Evolutionary conservation across 2,888 invertebrate species (phyloP).

Genomic region (Syrista parreyssii): DNA sequence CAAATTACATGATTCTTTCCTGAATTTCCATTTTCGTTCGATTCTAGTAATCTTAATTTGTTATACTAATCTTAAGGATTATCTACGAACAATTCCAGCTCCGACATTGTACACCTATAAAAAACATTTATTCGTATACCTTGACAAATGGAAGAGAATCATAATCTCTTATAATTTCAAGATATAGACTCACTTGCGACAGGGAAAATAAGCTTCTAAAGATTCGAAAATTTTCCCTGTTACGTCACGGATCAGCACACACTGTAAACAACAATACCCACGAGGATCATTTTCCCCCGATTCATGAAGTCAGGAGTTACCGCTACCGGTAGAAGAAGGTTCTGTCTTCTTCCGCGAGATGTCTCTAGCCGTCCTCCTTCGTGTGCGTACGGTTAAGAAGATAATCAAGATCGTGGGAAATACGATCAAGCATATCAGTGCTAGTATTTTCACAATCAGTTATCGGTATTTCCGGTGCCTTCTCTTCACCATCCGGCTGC

Average conservation of each 20-base stretch:
- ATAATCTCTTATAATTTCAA: slow-evolving; percentile 19
- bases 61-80: not conserved
- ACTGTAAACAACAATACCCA: not conserved
- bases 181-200: not conserved
- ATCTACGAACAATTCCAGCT: not conserved
- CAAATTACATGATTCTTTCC: not conserved
- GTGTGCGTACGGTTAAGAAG: slow-evolving; percentile 76
- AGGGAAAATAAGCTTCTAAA: not conserved
- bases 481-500: slow-evolving; percentile 57
- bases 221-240: not conserved
- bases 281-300: too few relatives aligned
- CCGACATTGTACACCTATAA: slow-evolving; percentile 24
- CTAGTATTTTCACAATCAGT: slow-evolving; percentile 33
- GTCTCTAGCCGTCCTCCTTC: slow-evolving; percentile 42
- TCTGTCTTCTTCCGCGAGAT: not conserved
- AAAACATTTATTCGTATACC: slow-evolving; percentile 34
- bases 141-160: slow-evolving; percentile 31
- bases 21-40: not conserved
- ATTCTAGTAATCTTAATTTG: not conserved
- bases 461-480: slow-evolving; percentile 13
- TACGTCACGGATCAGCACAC: not conserved
- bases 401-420: slow-evolving; percentile 85
- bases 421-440: slow-evolving; percentile 79
- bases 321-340: not conserved
- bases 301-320: not conserved